phyloP scores from a whole-genome alignment of 2,113 vertebrate genomes.

The Caretta caretta region DNA sequence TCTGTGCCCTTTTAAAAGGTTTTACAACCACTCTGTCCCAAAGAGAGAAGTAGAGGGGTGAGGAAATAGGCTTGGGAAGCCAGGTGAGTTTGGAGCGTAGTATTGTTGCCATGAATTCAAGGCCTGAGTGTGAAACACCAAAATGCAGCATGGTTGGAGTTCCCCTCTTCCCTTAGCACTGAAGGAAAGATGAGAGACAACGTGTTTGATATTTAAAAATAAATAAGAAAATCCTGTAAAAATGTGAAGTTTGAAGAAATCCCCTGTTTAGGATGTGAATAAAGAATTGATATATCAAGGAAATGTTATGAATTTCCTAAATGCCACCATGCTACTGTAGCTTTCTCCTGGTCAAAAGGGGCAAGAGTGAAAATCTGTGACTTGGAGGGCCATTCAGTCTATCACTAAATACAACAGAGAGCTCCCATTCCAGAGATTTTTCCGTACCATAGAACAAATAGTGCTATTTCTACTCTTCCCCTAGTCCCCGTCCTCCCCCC shows the following conservation, averaged over 20 bases:
- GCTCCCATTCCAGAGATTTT: neutral
- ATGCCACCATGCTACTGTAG: neutral
- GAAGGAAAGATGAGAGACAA: neutral
- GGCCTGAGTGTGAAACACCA: fast-evolving
- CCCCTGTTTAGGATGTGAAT: neutral
- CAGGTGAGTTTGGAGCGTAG: neutral
- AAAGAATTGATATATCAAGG: fast-evolving
- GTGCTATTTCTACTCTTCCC: too few relatives aligned
- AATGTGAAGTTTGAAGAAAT: neutral
- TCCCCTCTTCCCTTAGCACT: neutral
- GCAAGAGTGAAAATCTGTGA: neutral
- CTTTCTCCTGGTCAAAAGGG: neutral
- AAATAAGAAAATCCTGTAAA: neutral
- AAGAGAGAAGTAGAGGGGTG: neutral
- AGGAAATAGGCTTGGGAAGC: neutral
- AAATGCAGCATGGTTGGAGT: neutral
- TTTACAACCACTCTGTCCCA: neutral
- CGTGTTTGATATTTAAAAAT: neutral
- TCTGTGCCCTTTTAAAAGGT: neutral
- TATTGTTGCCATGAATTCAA: fast-evolving
- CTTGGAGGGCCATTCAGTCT: neutral
- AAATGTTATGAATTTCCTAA: neutral
- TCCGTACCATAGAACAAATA: neutral
- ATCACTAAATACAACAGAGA: neutral
- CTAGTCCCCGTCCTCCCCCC: too few relatives aligned